Base-by-base conservation (phyloP, 2,888 invertebrate genomes). In the Melinaea marsaeus region DNA sequence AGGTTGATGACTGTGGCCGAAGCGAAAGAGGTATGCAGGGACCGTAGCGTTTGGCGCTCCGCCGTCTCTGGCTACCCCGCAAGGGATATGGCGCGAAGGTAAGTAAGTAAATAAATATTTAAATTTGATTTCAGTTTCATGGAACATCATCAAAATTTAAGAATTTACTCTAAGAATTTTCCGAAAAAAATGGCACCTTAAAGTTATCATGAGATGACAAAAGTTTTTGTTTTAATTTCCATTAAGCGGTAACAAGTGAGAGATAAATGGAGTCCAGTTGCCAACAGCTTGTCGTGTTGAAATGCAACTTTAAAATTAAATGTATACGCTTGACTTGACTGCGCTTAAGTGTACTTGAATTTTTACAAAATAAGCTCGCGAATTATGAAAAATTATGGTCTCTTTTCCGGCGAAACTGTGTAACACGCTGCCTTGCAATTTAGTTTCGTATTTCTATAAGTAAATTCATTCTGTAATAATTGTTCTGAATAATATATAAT, bases 251-350 rank as follows among this genome's bases (percentile, higher is more conserved):
- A 64, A 64, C 55, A 64, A 64, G 60, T 58, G 54, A 55, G 47
- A 61, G 60, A 64, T 64, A 64, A 65, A 68, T 66, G 65, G 65
- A 54, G 61, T 57, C 37, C 45, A 48, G 60, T 55, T 60, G 62
- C 63, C 61, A 63, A 55, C 62, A 64, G 63, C 68, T 66, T 68
- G 68, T 63, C 58, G 63, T 67, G 51, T 22, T 42, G 54, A 61
- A 48, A 48, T 48, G 48, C 60, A 47, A 59, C 57, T 47, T 61
- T 61, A 59, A 61, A 63, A 57, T 66, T 60, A 55, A 55, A 60
- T 51, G 51, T 51, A n/a, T 51, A 32, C 51, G 51, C 51, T 51
- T 51, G 51, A 51, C 51, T 51, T 51, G 51, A 51, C 51, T 51
- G 32, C 51, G 51, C 51, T 51, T 6, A 51, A 51, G 51, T 51